These are phyloP conservation scores for Synergus umbraculus DNA, from an alignment of 2,888 invertebrate species.

Conservation along the genomic window DNA sequence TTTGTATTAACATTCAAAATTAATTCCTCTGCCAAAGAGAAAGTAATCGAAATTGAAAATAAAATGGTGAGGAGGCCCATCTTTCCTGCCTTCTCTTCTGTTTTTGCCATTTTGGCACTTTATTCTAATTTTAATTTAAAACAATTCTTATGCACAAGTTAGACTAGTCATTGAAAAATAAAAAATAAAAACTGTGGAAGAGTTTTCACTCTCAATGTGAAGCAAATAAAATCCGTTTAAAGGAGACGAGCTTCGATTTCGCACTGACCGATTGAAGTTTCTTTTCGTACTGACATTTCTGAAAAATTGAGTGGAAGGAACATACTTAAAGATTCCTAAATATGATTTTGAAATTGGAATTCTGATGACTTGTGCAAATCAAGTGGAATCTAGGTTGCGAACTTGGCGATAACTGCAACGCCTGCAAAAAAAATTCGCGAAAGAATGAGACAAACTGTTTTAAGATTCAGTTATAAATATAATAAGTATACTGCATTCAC, in stretches of 20 bases:
- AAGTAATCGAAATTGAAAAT: conserved; percentile 42
- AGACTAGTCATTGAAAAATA: not conserved
- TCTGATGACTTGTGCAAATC: conserved; percentile 48
- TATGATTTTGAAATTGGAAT: conserved; percentile 58
- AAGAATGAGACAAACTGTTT: not conserved
- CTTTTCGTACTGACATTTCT: not conserved
- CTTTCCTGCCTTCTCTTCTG: not conserved
- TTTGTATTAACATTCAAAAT: conserved; percentile 81
- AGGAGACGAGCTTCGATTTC: not conserved
- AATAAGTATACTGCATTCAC: not conserved
- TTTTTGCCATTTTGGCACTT: conserved; percentile 41
- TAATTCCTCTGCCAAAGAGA: conserved; percentile 76
- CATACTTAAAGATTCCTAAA: not conserved
- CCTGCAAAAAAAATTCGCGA: conserved; percentile 2
- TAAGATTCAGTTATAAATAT: conserved; percentile 31
- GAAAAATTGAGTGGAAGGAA: conserved; percentile 12
- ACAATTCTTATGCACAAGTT: not conserved
- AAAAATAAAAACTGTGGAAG: not conserved
- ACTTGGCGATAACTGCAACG: conserved; percentile 1
- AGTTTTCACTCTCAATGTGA: not conserved
- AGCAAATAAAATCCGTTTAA: not conserved
- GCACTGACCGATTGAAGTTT: conserved; percentile 19
- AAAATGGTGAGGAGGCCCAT: conserved; percentile 41
- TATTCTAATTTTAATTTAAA: not conserved
- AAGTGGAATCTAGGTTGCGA: conserved; percentile 48